Evolutionary conservation across 2,113 vertebrate species (phyloP), one percentile per base, ranked within the genome.

Genomic region (Rhegmatorhina hoffmannsi): DNA sequence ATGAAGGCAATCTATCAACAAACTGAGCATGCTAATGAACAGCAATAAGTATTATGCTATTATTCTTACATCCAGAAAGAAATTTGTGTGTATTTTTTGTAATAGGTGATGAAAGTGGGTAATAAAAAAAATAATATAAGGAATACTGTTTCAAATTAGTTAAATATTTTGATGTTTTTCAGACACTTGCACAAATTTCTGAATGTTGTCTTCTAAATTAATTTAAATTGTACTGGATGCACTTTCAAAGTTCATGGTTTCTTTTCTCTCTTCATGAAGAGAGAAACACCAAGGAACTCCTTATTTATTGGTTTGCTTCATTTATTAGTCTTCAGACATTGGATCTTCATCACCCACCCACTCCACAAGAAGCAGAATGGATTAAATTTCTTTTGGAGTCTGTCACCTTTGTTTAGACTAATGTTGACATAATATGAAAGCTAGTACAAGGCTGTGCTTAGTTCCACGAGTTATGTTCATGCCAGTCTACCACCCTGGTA

Each of bases 1-100:
- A 90, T 73, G 85, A 95, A 81, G 60, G 60, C 85, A 94, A 50
- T 89, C 79, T 90, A 62, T 96, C 74, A 90, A 75, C 81, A 92
- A 73, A 91, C 74, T 79, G 47, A 88, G 36, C 79, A 94, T 89
- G 78, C 81, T 93, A 95, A 95, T 91, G 68, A 83, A 74, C 47
- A 91, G 63, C 77, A 87, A 83, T 94, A 92, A 95, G 92, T 94
- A 83, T 20, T 55, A 52, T 3, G 21, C 55, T 87, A 76, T 67
- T 74, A 36, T 94, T 87, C 84, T 89, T 82, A 75, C n/a, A 87
- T 82, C 31, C 62, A 89, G 56, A 89, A 76, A 93, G 59, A 72
- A 78, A 72, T 89, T 64, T 63, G 7, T 76, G 21, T 76, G 19
- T 55, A 40, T 84, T 79, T 89, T 92, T 93, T 93, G 50, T 84